phyloP scores from a whole-genome alignment of 1,140 invertebrate genomes.

The Hylaeus volcanicus region DNA sequence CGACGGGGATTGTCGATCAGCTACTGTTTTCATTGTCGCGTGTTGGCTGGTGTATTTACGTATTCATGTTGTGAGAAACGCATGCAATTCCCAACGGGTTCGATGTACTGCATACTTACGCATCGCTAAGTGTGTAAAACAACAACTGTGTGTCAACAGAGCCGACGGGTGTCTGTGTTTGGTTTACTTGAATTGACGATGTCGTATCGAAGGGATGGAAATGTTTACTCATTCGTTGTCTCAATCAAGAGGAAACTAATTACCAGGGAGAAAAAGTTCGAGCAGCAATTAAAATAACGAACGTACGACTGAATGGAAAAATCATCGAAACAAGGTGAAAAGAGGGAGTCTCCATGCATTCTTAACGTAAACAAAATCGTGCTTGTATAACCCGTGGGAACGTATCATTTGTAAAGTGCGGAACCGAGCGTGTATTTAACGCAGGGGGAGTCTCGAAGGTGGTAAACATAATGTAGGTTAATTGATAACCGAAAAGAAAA shows the following conservation, averaged over 20 bases:
- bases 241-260: slow-evolving; percentile 26
- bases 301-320: background rate
- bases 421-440: background rate
- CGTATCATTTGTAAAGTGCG: background rate
- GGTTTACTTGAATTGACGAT: slow-evolving; percentile 67
- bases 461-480: background rate
- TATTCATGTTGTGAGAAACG: slow-evolving; percentile 32
- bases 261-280: slow-evolving; percentile 9
- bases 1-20: slow-evolving; percentile 27
- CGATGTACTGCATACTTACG: slow-evolving; percentile 60
- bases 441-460: background rate
- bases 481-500: background rate
- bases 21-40: slow-evolving; percentile 35
- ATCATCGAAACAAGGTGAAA: background rate
- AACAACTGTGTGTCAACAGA: slow-evolving; percentile 50
- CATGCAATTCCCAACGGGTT: slow-evolving; percentile 55
- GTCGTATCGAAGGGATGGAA: slow-evolving; percentile 38
- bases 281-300: slow-evolving; percentile 23
- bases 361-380: slow-evolving; percentile 16
- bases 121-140: slow-evolving; percentile 51
- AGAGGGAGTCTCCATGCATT: slow-evolving; percentile 5
- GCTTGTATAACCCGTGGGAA: background rate
- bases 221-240: slow-evolving; percentile 37
- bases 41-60: slow-evolving; percentile 17
- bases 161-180: slow-evolving; percentile 43